Evolutionary conservation across 2,888 invertebrate genomes (phyloP), one percentile per base, ranked within the genome.

Genomic region (Ypsolopha sequella): DNA sequence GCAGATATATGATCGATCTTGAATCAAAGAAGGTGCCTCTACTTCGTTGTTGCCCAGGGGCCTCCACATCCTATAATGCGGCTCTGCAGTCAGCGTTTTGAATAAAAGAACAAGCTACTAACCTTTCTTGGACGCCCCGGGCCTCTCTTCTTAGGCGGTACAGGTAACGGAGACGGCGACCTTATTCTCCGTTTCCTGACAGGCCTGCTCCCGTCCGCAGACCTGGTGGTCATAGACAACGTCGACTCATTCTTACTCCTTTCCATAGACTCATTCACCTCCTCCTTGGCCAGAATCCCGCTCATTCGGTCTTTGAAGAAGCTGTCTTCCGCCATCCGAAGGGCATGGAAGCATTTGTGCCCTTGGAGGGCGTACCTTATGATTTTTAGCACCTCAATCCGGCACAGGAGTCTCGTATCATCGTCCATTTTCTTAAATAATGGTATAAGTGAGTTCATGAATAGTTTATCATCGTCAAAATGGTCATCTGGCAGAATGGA

Each of bases 101-200:
- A n/a, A n/a, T n/a, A n/a, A n/a, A n/a, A n/a, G n/a, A n/a, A n/a
- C n/a, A n/a, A n/a, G 54, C 24, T 48, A 34, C 36, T 60, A 66
- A 85, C 85, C 74, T 86, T 86, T 55, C 85, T 74, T 0, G 85
- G 85, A 41, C 85, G 79, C 0, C 85, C 85, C 0, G 85, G 85
- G 0, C 85, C 85, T 49, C 85, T 65, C 55, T 71, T 71, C 56
- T 85, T 85, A 0, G 68, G 62, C 2, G 78, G 76, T 34, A 65
- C 57, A 0, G 78, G 80, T 0, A 71, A 51, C 0, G 81, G 50
- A 24, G 24, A 24, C 24, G 24, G 24, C 4, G 24, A 24, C 66
- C 69, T 61, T 51, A 84, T 85, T 65, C 63, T 69, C 11, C 80
- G 68, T 68, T 84, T 84, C 62, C 80, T 73, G 2, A 76, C 56